Evolutionary conservation across 2,797 vertebrate genomes (phyloP), one percentile per base, ranked within the genome.

Genomic region (Balearica regulorum): DNA sequence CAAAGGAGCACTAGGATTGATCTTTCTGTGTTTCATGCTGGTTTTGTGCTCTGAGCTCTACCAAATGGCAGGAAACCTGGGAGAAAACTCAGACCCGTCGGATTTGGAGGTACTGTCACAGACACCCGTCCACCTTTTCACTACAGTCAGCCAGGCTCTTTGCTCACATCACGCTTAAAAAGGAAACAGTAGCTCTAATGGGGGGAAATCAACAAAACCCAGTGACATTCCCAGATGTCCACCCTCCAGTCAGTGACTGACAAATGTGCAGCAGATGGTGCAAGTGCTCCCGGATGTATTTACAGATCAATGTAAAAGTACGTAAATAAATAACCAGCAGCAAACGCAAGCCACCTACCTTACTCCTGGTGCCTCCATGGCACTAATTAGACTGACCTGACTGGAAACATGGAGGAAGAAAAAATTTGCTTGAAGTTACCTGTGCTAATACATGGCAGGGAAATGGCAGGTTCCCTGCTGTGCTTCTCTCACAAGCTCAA

Each of bases 221-320:
- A 72, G 70, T 62, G 85, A 70, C 77, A 58, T 92, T 87, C 96
- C 94, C 97, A 97, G 97, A 95, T 96, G 96, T 96, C 95, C 92
- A 85, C 70, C 76, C 72, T 91, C 69, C 90, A 71, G 96, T 95
- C 91, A 75, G 94, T 80, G 94, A 64, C 41, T 94, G 94, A 97
- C 87, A 96, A 96, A 97, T 94, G 90, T 4, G 16, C 28, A 94
- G 91, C 98, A 98, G 98, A 98, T 98, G 98, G 97, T 95, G 60
- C 91, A 96, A 98, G 96, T 95, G 94, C 93, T 96, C 97, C 97
- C 77, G 60, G 91, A 94, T 94, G 91, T 78, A 95, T 90, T 97
- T 95, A 93, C 78, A 92, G 96, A 96, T 97, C 96, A 98, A 76
- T 92, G 90, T 90, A 95, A 89, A 97, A 93, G 66, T 69, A 89